Conservation (phyloP, 2,113 vertebrate genomes). For the mouse (Mus musculus) region GRCm39 chr7:26011501-26012000, state of each 20-base stretch:
- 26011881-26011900: not conserved
- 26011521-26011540: not conserved
- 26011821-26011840: not conserved
- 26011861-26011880: not conserved
- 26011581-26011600: not conserved
- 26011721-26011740: conserved; percentile 88
- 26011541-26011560: not conserved
- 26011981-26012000: not conserved
- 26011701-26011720: conserved; percentile 88
- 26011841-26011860: not conserved
- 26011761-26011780: not conserved
- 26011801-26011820: not conserved
- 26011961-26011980: not conserved
- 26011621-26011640: conserved; percentile 86
- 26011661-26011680: conserved; percentile 87
- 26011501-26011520: not conserved
- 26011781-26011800: accelerated
- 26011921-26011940: not conserved
- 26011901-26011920: not conserved
- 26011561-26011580: no score
- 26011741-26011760: conserved; percentile 88
- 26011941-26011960: not conserved
- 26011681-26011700: conserved; percentile 91
- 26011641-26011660: conserved; percentile 86
- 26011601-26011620: conserved; percentile 85